Percentiles rank a stretch among this genome's conserved stretches.
Conservation (phyloP, 1,140 invertebrate genomes). For the Pseudomyrmex concolor region DNA sequence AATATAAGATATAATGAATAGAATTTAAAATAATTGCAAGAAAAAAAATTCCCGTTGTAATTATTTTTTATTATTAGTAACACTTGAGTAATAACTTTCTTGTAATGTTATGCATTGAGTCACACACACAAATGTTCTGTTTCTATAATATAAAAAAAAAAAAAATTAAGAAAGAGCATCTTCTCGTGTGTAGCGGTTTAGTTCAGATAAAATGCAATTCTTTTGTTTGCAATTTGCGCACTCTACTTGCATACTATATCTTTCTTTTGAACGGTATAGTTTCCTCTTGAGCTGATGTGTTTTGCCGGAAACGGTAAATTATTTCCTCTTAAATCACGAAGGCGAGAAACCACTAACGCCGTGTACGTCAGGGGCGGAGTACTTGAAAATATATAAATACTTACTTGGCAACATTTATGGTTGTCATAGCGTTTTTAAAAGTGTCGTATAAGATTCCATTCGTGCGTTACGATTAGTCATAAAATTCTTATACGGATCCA, state of each 20-base stretch:
- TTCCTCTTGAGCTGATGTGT: slow-evolving; percentile 56
- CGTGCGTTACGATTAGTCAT: slow-evolving; percentile 16
- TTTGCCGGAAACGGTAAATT: slow-evolving; percentile 76
- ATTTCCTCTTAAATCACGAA: slow-evolving; percentile 77
- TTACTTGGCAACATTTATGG: slow-evolving; percentile 33
- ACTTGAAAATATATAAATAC: slow-evolving; percentile 41
- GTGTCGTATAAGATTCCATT: neutral
- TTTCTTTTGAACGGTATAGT: slow-evolving; percentile 59
- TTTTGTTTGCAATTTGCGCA: slow-evolving; percentile 61
- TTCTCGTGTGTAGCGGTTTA: slow-evolving; percentile 16
- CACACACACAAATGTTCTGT: neutral
- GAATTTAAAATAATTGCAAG: slow-evolving; percentile 31
- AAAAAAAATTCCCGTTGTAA: neutral
- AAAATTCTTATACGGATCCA: neutral
- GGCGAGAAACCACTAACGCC: slow-evolving; percentile 66
- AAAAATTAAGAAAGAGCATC: neutral
- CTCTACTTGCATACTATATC: slow-evolving; percentile 23
- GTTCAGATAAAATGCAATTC: slow-evolving; percentile 33
- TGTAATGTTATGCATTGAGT: neutral
- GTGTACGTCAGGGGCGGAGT: slow-evolving; percentile 45
- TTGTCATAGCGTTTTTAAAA: slow-evolving; percentile 8
- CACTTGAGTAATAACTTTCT: neutral
- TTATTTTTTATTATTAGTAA: slow-evolving; percentile 31
- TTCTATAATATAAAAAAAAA: slow-evolving; percentile 58
- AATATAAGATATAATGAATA: neutral